Conservation (phyloP, 2,797 vertebrate species). For the Lutjanus argentimaculatus region DNA sequence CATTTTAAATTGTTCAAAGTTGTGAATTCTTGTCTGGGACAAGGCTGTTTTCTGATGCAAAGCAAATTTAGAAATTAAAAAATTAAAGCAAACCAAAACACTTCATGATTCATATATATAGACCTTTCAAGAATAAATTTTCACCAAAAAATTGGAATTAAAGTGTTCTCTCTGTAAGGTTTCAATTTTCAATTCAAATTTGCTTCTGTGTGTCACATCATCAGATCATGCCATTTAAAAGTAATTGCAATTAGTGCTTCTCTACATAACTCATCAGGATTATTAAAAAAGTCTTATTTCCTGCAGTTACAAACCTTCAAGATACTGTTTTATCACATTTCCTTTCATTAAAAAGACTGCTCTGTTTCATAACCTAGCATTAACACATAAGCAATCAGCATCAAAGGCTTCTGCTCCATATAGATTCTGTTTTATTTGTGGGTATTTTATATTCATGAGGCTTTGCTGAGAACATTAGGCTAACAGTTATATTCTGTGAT, state of each 20-base stretch:
- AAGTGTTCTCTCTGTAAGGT: neutral
- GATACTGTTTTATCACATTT: slow-evolving; percentile 5
- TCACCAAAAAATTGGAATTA: no score
- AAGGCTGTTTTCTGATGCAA: no score
- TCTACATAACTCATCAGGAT: no score
- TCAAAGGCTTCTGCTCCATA: neutral
- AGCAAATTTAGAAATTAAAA: no score
- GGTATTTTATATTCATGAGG: neutral
- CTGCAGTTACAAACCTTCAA: neutral
- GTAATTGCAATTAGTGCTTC: neutral
- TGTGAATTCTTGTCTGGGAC: no score
- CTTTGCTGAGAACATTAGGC: neutral
- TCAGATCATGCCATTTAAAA: neutral
- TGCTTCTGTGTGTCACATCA: neutral
- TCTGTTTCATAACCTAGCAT: neutral
- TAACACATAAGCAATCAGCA: neutral
- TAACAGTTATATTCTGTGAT: slow-evolving; percentile 14
- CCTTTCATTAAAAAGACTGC: neutral
- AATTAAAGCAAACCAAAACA: no score
- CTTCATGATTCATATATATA: no score
- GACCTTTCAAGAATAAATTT: no score
- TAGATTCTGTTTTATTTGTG: slow-evolving; percentile 8
- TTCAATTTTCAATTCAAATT: neutral
- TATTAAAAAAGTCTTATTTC: neutral
- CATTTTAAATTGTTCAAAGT: no score